Percentiles rank a stretch among this genome's conserved stretches.
Evolutionary conservation across 2,888 invertebrate genomes (phyloP).

Genomic region (Ametastegia equiseti): DNA sequence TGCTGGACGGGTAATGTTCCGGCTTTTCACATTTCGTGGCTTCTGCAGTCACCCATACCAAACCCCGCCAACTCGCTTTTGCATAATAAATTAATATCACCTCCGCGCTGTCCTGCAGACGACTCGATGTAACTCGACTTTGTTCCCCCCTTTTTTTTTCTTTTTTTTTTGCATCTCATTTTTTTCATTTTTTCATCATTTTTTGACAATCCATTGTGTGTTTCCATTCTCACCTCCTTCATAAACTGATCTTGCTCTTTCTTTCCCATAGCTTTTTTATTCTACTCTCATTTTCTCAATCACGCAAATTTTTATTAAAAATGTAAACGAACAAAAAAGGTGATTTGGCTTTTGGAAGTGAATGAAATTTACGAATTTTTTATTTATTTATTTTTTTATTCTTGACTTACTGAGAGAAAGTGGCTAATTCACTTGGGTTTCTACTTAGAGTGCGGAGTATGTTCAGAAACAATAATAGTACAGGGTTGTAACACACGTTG

Average conservation of each 20-base stretch:
- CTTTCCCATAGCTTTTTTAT: too few species aligned
- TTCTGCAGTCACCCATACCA: conserved; percentile 20
- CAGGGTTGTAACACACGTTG: not conserved
- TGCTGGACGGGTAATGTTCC: conserved; percentile 59
- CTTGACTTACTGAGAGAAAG: not conserved
- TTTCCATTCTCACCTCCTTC: too few species aligned
- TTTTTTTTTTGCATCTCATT: not conserved
- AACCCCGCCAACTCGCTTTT: conserved; percentile 27
- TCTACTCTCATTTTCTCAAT: too few species aligned
- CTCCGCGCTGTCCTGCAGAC: too few species aligned
- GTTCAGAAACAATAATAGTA: conserved; percentile 31
- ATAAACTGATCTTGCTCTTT: too few species aligned
- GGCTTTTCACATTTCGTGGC: conserved; percentile 59
- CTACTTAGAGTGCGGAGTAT: not conserved
- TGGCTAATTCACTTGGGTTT: not conserved
- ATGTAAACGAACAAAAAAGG: too few species aligned
- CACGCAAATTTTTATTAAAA: too few species aligned
- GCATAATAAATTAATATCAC: conserved; percentile 40
- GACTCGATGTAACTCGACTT: too few species aligned
- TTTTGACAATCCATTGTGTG: too few species aligned
- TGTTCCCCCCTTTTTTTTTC: not conserved
- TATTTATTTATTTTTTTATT: not conserved
- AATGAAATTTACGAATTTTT: too few species aligned
- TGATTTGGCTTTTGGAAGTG: too few species aligned
- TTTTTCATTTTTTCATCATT: not conserved